phyloP scores from a whole-genome alignment of 2,113 vertebrate species.

The Xyliphius kryptos region DNA sequence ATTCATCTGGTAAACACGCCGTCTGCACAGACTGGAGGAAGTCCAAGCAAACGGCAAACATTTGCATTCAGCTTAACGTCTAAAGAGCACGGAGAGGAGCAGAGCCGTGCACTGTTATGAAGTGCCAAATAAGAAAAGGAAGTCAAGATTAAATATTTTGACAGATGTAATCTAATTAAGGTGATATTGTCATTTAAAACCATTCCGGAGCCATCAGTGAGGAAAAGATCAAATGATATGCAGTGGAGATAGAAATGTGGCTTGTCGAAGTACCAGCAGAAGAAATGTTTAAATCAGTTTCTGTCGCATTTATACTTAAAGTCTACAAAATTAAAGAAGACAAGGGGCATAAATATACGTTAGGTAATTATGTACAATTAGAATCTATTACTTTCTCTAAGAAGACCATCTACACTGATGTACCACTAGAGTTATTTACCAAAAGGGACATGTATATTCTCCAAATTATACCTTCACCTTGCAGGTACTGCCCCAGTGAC shows the following conservation, averaged over 20 bases:
- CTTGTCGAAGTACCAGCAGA: no score
- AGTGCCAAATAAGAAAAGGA: constrained; percentile 19
- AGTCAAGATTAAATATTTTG: constrained; percentile 23
- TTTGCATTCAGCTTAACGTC: constrained; percentile 27
- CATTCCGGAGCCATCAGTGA: constrained; percentile 1
- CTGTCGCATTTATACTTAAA: no score
- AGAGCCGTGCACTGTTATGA: not conserved
- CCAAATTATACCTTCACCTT: no score
- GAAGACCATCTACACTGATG: no score
- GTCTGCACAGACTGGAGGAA: constrained; percentile 16
- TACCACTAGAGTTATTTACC: no score
- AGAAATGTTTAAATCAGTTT: no score
- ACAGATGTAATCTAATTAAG: constrained; percentile 19
- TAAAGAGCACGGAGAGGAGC: not conserved
- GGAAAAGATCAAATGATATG: not conserved
- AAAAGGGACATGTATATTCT: no score
- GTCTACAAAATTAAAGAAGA: no score
- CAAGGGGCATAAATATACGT: no score
- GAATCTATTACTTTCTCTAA: no score
- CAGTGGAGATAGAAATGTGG: not conserved
- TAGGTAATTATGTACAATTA: no score
- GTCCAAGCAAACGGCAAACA: constrained; percentile 29
- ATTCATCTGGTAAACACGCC: constrained; percentile 34
- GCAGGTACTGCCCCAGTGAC: no score
- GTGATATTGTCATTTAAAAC: constrained; percentile 12